Base-by-base conservation (phyloP, 53 echinoderm and acorn worm species). In the Henricia sp. region DNA sequence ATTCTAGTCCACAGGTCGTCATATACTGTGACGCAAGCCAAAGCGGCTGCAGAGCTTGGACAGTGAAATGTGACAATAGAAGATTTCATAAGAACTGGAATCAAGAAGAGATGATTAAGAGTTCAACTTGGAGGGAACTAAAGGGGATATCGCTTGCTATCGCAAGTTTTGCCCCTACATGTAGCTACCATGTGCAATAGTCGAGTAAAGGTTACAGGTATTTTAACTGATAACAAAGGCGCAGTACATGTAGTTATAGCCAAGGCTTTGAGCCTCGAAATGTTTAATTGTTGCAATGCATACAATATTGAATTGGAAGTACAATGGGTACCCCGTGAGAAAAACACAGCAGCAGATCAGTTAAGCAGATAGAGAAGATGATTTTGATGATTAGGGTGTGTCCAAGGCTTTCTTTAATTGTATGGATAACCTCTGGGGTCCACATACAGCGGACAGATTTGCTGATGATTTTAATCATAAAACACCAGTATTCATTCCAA, bases 121-220 rank as follows among this genome's bases (percentile, higher is more conserved):
- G 77, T 37, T 53, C 77, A 2, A 55, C 57, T 17, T 77, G 77
- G 77, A 13, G 77, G 13, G 77, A 77, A 59, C 37, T 77, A 14
- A 77, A 59, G 20, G 57, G 52, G 20, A 27, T 74, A 10, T 8
- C 16, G 8, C 35, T 74, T 12, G 74, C 54, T 21, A 11, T 57
- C 30, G 8, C 8, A 50, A 3, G 6, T 5, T 74, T 20, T 23
- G 50, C 53, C 23, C 27, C 54, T 30, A n/a, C n/a, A n/a, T n/a
- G n/a, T n/a, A n/a, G n/a, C n/a, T n/a, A 25, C 9, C 2, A 52
- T 54, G 44, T 44, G 6, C 6, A 13, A 13, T 13, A 44, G 13
- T 6, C 6, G 6, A 44, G 44, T 44, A 13, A 6, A 44, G 6
- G 6, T 44, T n/a, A n/a, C n/a, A n/a, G n/a, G n/a, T n/a, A n/a